Base-by-base conservation (phyloP, 2,888 invertebrate genomes). In the Aricia artaxerxes region DNA sequence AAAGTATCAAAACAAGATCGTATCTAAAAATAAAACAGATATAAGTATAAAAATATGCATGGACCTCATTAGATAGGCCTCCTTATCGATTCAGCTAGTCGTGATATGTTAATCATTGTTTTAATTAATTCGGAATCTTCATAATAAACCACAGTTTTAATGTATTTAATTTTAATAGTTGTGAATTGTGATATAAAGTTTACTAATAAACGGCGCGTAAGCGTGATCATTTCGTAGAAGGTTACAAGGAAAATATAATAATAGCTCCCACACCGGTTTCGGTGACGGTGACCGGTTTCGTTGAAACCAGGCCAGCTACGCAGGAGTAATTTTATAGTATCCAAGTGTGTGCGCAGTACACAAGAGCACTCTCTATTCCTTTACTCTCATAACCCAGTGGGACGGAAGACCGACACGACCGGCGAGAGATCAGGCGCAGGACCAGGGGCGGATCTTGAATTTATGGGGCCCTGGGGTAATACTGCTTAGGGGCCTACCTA, bases 131-230 rank as follows among this genome's bases (percentile, higher is more conserved):
- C 69, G 35, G 1, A 35, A 4, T 69, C 69, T 35, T 35, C 35
- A 69, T 38, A 38, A 69, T 69, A 35, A 69, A 69, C 35, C 69
- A 69, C 69, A 38, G 69, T 16, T 69, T 31, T 69, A 38, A 69
- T 69, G 69, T 69, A 38, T 38, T 69, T 69, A 69, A 69, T 69
- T 35, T 69, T 38, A 69, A 69, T 35, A 16, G 35, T 69, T 69
- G 24, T 24, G 24, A 24, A 24, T 24, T 24, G 24, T 24, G 24
- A 24, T 24, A 24, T 24, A 24, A 38, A 69, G 69, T 35, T 69
- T 69, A 38, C 69, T 38, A 1, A 69, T 13, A 64, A 31, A 38
- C 69, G 35, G 35, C 69, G 38, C 35, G 35, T 38, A 35, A 69
- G 31, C 5, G 35, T 69, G 11, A 69, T 69, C 35, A 35, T 38